Evolutionary conservation across 2,797 vertebrate genomes (phyloP).

Genomic region (Pteronotus mesoamericanus): DNA sequence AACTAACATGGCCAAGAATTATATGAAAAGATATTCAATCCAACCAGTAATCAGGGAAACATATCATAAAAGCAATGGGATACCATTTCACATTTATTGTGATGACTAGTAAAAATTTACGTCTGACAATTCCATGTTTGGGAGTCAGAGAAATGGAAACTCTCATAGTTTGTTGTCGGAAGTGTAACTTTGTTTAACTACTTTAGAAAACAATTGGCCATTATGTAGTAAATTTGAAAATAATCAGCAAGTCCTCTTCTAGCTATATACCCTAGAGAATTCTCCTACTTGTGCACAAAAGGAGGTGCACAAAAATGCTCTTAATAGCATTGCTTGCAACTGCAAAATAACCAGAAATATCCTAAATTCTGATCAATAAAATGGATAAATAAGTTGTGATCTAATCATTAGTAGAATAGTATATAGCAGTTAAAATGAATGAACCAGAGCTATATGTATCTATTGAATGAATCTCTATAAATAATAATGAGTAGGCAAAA

Average conservation of each 20-base stretch:
- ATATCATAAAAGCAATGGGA: not conserved
- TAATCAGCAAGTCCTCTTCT: not conserved
- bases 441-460: not conserved
- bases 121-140: not conserved
- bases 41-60: not conserved
- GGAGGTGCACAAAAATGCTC: not conserved
- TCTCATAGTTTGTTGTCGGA: not conserved
- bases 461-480: not conserved
- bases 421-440: not conserved
- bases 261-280: not conserved
- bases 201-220: not conserved
- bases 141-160: not conserved
- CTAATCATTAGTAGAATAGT: not conserved
- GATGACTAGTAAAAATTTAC: not conserved
- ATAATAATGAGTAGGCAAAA: not conserved
- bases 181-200: not conserved
- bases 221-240: not conserved
- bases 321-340: not conserved
- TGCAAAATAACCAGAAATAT: not conserved
- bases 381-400: not conserved
- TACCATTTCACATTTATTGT: not conserved
- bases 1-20: not conserved
- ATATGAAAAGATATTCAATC: not conserved
- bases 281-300: not conserved
- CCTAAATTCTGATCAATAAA: constrained; percentile 7